These are phyloP conservation scores for Athrips mouffetella DNA, from an alignment of 2,888 invertebrate genomes.

Conservation along the genomic window DNA sequence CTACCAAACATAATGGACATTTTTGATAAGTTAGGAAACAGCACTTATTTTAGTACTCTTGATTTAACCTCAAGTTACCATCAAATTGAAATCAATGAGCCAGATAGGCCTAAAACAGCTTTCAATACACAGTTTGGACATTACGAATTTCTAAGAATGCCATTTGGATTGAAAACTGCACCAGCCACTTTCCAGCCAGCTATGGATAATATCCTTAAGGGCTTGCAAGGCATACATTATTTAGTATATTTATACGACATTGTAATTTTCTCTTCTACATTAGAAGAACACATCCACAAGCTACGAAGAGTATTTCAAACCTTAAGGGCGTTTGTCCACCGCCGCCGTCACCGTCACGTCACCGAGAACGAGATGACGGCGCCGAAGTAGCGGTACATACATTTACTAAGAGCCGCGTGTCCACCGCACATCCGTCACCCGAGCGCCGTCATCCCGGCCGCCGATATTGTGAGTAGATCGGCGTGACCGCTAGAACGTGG, in stretches of 20 bases:
- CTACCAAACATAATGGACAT: slow-evolving; percentile 19
- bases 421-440: no score
- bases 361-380: no score
- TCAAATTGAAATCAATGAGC: slow-evolving; percentile 16
- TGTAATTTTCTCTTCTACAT: neutral
- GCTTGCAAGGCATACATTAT: neutral
- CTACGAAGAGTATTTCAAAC: neutral
- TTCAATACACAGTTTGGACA: slow-evolving; percentile 13
- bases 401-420: no score
- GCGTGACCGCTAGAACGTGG: no score
- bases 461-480: no score
- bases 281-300: neutral
- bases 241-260: neutral
- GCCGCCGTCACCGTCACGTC: no score
- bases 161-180: no score
- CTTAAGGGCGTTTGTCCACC: no score
- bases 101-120: slow-evolving; percentile 11
- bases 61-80: slow-evolving; percentile 18
- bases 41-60: slow-evolving; percentile 17
- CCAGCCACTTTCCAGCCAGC: slow-evolving; percentile 16
- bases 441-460: no score
- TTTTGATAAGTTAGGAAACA: slow-evolving; percentile 12
- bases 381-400: no score
- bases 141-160: no score
- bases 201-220: no score